phyloP scores from a whole-genome alignment of 2,888 invertebrate species.

The Toxonevra muliebris region DNA sequence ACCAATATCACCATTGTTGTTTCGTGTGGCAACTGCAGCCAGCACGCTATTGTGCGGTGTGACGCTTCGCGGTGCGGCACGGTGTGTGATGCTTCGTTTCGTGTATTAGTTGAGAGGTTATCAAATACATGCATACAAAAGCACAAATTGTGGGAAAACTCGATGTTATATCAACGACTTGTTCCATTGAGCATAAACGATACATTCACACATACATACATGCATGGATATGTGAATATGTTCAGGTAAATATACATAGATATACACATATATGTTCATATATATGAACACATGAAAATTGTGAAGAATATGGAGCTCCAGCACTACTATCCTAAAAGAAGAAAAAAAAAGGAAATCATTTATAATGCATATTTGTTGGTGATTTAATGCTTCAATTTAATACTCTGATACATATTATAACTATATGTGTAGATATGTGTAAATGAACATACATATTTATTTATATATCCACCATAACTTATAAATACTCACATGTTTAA shows the following conservation, averaged over 20 bases:
- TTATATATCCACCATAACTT: neutral
- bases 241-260: no score
- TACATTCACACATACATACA: neutral
- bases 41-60: constrained; percentile 18
- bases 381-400: no score
- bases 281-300: neutral
- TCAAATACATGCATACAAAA: constrained; percentile 12
- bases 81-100: constrained; percentile 23
- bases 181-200: constrained; percentile 42
- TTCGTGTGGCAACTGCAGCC: constrained; percentile 13
- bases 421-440: neutral
- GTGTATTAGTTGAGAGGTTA: constrained; percentile 22
- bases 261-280: neutral
- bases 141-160: constrained; percentile 26
- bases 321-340: no score
- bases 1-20: constrained; percentile 37
- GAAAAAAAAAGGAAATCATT: no score
- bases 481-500: neutral
- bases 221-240: neutral
- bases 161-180: constrained; percentile 53
- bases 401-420: neutral
- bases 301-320: no score
- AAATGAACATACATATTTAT: neutral
- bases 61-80: constrained; percentile 19
- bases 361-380: no score